Evolutionary conservation across 2,888 invertebrate genomes (phyloP).

Genomic region (Chirona hameri): DNA sequence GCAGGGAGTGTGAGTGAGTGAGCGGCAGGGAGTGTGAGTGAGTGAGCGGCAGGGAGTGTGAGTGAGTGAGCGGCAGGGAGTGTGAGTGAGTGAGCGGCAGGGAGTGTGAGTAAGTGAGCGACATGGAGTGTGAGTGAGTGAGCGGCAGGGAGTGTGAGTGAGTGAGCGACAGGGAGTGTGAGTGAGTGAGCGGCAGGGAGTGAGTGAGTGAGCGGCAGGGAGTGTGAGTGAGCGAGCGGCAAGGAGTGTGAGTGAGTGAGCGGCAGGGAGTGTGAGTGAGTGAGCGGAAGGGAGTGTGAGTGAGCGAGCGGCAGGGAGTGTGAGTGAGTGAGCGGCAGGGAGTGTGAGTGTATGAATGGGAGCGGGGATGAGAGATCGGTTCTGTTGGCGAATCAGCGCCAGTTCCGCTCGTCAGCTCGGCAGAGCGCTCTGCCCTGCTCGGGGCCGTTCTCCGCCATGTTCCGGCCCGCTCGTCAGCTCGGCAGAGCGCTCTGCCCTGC

Average conservation of each 20-base stretch:
- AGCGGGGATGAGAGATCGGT: too few relatives aligned
- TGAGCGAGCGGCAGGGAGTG: too few relatives aligned
- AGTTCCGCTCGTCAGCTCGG: too few relatives aligned
- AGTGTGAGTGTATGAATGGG: background rate
- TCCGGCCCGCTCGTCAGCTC: too few relatives aligned
- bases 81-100: background rate
- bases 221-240: background rate
- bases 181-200: background rate
- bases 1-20: background rate
- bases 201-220: too few relatives aligned
- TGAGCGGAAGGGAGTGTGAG: background rate
- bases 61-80: too few relatives aligned
- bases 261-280: background rate
- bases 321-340: background rate
- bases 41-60: background rate
- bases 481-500: too few relatives aligned
- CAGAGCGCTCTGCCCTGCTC: too few relatives aligned
- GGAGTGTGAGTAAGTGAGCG: background rate
- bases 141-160: background rate
- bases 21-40: too few relatives aligned
- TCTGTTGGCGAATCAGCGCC: too few relatives aligned
- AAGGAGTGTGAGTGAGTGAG: background rate
- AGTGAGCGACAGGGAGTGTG: too few relatives aligned
- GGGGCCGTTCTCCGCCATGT: too few relatives aligned
- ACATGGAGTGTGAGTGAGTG: background rate